Percentiles rank a stretch among this genome's conserved stretches.
These are phyloP conservation scores for Chloromyia formosa DNA, from an alignment of 2,888 invertebrate species.

Conservation along the genomic window DNA sequence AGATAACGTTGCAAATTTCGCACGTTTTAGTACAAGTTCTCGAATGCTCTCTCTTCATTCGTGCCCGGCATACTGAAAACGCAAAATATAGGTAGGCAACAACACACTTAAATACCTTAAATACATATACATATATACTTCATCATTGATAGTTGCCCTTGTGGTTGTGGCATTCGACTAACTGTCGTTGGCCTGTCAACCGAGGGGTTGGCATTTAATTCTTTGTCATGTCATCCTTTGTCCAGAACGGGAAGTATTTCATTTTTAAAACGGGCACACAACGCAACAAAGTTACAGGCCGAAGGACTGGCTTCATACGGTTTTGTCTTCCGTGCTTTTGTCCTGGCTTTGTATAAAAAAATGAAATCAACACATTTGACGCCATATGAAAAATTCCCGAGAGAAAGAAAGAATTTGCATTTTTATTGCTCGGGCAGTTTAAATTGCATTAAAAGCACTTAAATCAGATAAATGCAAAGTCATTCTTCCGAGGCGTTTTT, in stretches of 20 bases:
- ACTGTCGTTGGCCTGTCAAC: neutral
- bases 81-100: neutral
- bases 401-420: conserved; percentile 12
- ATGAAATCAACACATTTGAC: conserved; percentile 27
- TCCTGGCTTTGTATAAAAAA: neutral
- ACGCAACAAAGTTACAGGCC: neutral
- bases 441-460: conserved; percentile 15
- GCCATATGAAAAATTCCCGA: conserved; percentile 8
- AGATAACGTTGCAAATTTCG: conserved; percentile 27
- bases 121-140: too few relatives aligned
- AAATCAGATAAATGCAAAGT: neutral
- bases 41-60: conserved; percentile 6
- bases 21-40: conserved; percentile 12
- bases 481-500: too few relatives aligned
- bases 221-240: conserved; percentile 17
- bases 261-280: conserved; percentile 18
- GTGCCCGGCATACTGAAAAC: conserved; percentile 21
- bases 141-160: neutral
- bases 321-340: neutral
- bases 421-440: conserved; percentile 22
- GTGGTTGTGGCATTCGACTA: neutral
- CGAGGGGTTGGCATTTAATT: neutral
- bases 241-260: conserved; percentile 23
- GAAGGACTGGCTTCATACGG: neutral
- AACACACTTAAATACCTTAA: too few relatives aligned